Evolutionary conservation across 2,113 vertebrate species (phyloP).

Genomic region (Muscicapa adusta): DNA sequence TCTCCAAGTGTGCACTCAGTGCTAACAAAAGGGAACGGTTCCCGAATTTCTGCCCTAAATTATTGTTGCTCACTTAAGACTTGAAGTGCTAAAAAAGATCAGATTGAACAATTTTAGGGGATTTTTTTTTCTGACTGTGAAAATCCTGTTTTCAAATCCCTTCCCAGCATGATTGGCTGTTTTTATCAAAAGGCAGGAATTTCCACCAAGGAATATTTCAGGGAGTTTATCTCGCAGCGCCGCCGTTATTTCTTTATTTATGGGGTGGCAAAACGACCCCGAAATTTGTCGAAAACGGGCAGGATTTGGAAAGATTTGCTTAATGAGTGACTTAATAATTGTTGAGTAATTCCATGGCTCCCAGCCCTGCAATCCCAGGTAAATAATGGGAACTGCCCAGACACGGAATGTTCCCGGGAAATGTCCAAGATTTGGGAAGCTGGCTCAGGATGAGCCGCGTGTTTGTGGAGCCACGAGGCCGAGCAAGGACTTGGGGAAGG

Average conservation of each 20-base stretch:
- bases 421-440: conserved; percentile 13
- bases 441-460: neutral
- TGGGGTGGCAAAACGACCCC: fast-evolving
- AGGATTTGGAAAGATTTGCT: neutral
- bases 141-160: neutral
- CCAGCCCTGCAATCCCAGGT: conserved; percentile 1
- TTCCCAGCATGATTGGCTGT: neutral
- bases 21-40: neutral
- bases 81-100: neutral
- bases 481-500: neutral
- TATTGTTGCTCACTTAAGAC: neutral
- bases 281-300: neutral
- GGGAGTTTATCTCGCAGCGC: neutral
- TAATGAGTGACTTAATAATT: neutral
- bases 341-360: neutral
- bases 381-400: conserved; percentile 31
- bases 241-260: neutral
- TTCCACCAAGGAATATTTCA: neutral
- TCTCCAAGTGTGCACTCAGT: neutral
- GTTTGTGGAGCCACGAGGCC: neutral
- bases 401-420: conserved; percentile 29
- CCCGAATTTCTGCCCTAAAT: neutral
- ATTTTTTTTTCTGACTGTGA: neutral
- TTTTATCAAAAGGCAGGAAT: neutral
- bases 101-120: neutral